phyloP scores from a whole-genome alignment of 1,140 invertebrate genomes.

The Drosophila sp. region DNA sequence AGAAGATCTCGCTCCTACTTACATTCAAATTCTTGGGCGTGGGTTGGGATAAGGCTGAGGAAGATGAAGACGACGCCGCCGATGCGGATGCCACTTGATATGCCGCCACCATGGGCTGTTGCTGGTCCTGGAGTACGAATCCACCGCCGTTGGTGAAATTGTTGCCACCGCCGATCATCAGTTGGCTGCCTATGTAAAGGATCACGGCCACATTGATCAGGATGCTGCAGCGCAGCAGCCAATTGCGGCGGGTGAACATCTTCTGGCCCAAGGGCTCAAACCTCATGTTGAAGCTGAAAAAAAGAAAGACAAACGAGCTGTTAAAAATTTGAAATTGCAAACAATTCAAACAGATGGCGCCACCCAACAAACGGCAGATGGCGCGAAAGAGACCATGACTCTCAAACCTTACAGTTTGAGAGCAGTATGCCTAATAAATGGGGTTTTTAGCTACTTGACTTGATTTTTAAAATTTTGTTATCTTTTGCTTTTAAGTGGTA shows the following conservation, averaged over 20 bases:
- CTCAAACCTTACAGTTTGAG: background rate
- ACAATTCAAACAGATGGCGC: background rate
- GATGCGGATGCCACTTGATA: slow-evolving; percentile 38
- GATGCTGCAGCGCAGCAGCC: slow-evolving; percentile 89
- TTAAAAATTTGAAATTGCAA: background rate
- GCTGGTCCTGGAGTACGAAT: slow-evolving; percentile 77
- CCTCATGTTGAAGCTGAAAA: slow-evolving; percentile 71
- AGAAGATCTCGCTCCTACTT: slow-evolving; percentile 19
- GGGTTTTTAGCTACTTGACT: background rate
- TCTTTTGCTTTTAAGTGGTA: no score
- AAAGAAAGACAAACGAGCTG: background rate
- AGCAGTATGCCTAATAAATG: background rate
- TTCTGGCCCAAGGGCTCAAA: slow-evolving; percentile 81
- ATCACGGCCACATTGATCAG: slow-evolving; percentile 89
- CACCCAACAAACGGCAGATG: background rate
- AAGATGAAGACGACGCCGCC: slow-evolving; percentile 2
- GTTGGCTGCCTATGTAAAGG: slow-evolving; percentile 87
- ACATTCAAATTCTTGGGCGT: slow-evolving; percentile 61
- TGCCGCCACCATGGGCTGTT: slow-evolving; percentile 38
- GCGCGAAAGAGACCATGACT: background rate
- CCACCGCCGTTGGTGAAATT: slow-evolving; percentile 69
- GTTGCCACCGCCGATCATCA: slow-evolving; percentile 81
- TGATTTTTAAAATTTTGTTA: background rate
- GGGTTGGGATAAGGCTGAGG: slow-evolving; percentile 33
- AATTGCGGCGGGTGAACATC: slow-evolving; percentile 87